Conservation (phyloP, 2,113 vertebrate genomes). For the Entelurus aequoreus region DNA sequence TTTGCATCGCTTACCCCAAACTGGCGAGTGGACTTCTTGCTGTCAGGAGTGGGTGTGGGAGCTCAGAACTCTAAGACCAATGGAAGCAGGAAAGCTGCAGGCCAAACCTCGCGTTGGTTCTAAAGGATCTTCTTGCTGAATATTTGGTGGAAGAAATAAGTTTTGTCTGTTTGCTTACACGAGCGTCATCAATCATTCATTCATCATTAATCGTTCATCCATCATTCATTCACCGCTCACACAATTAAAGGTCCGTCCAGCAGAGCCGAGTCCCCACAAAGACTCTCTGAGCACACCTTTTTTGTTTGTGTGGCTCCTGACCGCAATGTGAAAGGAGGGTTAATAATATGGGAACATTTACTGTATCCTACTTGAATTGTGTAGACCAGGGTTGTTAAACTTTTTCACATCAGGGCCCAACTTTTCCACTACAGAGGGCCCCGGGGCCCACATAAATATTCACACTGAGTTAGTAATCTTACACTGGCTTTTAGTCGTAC, state of each 20-base stretch:
- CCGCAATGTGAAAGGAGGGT: slow-evolving; percentile 5
- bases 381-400: neutral
- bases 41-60: neutral
- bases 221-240: slow-evolving; percentile 55
- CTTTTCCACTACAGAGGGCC: no score
- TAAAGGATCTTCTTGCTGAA: slow-evolving; percentile 10
- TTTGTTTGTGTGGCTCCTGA: slow-evolving; percentile 18
- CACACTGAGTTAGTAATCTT: no score
- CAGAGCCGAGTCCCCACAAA: slow-evolving; percentile 37
- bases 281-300: slow-evolving; percentile 7
- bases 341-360: neutral
- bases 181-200: slow-evolving; percentile 71
- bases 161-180: slow-evolving; percentile 66
- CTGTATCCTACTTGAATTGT: neutral
- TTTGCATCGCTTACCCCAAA: slow-evolving; percentile 20
- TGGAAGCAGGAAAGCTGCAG: slow-evolving; percentile 25
- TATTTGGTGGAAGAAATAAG: slow-evolving; percentile 31
- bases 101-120: slow-evolving; percentile 37
- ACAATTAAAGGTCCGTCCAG: slow-evolving; percentile 55
- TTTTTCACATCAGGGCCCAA: no score
- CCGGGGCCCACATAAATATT: no score
- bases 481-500: no score
- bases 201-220: neutral
- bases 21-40: slow-evolving; percentile 6
- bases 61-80: slow-evolving; percentile 27